phyloP scores from a whole-genome alignment of 2,888 invertebrate species.

The Eupithecia pulchellata region DNA sequence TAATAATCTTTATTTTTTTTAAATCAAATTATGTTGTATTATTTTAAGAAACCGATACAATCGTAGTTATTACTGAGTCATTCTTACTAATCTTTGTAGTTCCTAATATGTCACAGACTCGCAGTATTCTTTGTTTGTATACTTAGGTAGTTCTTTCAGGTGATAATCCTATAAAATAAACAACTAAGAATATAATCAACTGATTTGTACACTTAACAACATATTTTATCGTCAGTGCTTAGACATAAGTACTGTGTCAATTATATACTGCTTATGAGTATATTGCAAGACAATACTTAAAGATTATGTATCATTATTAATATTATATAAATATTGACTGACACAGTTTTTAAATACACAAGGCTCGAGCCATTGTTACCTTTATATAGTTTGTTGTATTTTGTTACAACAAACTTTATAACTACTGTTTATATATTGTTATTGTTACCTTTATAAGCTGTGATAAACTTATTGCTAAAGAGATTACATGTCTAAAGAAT shows the following conservation, averaged over 20 bases:
- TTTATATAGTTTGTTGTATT: too few species aligned
- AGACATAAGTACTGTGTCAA: background rate
- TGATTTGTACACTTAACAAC: background rate
- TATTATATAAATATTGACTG: constrained; percentile 30
- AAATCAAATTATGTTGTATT: too few species aligned
- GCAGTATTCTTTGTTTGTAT: background rate
- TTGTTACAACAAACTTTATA: too few species aligned
- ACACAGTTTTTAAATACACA: constrained; percentile 34
- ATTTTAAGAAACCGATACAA: too few species aligned
- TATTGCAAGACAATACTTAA: constrained; percentile 15
- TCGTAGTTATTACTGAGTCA: too few species aligned
- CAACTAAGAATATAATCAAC: background rate
- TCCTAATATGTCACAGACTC: too few species aligned
- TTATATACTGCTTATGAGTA: background rate
- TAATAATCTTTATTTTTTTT: too few species aligned
- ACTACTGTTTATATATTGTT: too few species aligned
- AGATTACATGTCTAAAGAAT: too few species aligned
- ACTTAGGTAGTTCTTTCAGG: background rate
- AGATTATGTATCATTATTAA: constrained; percentile 20
- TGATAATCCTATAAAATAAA: background rate
- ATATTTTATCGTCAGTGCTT: background rate
- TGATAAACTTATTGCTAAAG: too few species aligned
- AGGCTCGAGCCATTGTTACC: constrained; percentile 7
- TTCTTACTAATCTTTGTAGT: too few species aligned
- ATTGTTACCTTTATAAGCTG: too few species aligned